phyloP scores from a whole-genome alignment of 2,113 vertebrate genomes.

The Rousettus leschenaultii region DNA sequence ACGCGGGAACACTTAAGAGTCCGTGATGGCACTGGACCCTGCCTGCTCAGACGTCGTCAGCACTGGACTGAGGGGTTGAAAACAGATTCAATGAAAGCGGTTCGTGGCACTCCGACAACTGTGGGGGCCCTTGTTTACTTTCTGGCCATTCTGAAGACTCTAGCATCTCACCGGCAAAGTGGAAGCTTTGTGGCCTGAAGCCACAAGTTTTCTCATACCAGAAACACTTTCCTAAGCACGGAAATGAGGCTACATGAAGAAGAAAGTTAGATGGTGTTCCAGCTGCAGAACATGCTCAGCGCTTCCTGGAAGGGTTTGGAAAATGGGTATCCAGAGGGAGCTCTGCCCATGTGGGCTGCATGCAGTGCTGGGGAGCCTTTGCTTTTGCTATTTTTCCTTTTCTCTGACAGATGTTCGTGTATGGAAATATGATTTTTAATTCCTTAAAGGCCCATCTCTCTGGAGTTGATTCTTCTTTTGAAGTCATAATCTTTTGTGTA shows the following conservation, averaged over 20 bases:
- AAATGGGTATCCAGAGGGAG: not conserved
- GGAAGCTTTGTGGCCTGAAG: not conserved
- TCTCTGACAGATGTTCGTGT: not conserved
- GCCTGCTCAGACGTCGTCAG: not conserved
- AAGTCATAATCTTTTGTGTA: constrained; percentile 32
- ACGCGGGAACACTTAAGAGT: not conserved
- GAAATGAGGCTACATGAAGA: not conserved
- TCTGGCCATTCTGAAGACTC: not conserved
- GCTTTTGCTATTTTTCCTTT: not conserved
- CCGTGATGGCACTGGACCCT: not conserved
- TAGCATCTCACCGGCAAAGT: fast-evolving
- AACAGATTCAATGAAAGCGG: not conserved
- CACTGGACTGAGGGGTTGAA: not conserved
- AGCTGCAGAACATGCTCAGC: not conserved
- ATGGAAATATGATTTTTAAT: constrained; percentile 46
- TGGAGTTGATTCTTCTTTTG: constrained; percentile 29
- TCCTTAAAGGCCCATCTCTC: constrained; percentile 33
- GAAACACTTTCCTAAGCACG: not conserved
- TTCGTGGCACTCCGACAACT: fast-evolving
- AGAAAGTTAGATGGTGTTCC: not conserved
- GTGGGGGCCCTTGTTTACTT: not conserved
- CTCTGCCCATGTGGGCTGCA: not conserved
- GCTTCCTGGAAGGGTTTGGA: not conserved
- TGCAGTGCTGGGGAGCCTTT: not conserved
- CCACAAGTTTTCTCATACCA: not conserved